phyloP scores from a whole-genome alignment of 2,797 vertebrate genomes.

The Semotilus atromaculatus region DNA sequence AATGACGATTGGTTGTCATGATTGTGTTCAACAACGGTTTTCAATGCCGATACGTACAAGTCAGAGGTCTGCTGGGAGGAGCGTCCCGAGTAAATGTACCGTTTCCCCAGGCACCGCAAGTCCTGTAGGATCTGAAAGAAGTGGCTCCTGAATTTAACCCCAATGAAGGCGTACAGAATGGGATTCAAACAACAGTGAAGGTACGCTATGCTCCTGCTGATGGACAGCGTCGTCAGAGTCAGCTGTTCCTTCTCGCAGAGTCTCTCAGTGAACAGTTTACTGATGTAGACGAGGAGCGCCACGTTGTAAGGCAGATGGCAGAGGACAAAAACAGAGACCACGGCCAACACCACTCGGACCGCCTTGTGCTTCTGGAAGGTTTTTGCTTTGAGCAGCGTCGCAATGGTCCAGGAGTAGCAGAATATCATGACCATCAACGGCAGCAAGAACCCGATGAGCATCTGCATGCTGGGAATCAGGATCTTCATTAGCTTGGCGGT shows the following conservation, averaged over 20 bases:
- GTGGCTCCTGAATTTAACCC: constrained; percentile 89
- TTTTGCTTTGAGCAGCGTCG: constrained; percentile 79
- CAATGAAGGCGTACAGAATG: constrained; percentile 91
- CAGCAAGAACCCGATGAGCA: constrained; percentile 85
- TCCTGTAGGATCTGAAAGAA: constrained; percentile 83
- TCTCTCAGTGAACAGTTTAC: constrained; percentile 71
- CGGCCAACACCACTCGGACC: constrained; percentile 83
- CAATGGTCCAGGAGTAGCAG: constrained; percentile 83
- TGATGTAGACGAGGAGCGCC: constrained; percentile 76
- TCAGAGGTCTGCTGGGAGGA: constrained; percentile 77
- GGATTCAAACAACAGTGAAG: constrained; percentile 94
- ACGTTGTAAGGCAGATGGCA: constrained; percentile 90
- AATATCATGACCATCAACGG: constrained; percentile 85
- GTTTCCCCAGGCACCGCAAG: constrained; percentile 81
- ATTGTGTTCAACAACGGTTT: constrained; percentile 72
- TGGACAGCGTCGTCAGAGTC: constrained; percentile 61
- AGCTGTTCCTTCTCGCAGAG: constrained; percentile 69
- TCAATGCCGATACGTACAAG: constrained; percentile 69
- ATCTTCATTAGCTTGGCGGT: constrained; percentile 79
- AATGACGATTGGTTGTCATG: constrained; percentile 84
- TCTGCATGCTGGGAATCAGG: constrained; percentile 81
- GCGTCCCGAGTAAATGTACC: constrained; percentile 67
- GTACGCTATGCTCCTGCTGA: constrained; percentile 84
- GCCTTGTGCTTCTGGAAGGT: constrained; percentile 88
- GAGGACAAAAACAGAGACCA: constrained; percentile 85